Evolutionary conservation across 2,888 invertebrate genomes (phyloP), one percentile per base, ranked within the genome.

Genomic region (Erpobdella octoculata): DNA sequence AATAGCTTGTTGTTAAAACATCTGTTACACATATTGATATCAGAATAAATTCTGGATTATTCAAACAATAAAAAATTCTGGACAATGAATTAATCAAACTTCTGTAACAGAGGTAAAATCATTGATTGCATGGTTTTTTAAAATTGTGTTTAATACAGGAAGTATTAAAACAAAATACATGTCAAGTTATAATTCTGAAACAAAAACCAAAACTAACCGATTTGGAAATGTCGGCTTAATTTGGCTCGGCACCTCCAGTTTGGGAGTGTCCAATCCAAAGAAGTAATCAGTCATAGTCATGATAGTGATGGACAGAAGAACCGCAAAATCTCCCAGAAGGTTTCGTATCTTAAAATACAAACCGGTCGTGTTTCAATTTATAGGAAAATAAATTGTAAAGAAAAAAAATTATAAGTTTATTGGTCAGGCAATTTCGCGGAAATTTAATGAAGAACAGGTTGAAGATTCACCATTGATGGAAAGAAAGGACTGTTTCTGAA

Each of bases 401-500:
- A 5, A 2, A 21, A 46, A 46, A 46, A 1, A 46, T 21, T 5
- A 21, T n/a, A 53, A 18, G 53, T 53, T 53, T 1, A 53, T 18
- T 15, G 53, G 9, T 41, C 41, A 41, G 41, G 41, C n/a, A n/a
- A n/a, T n/a, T n/a, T n/a, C n/a, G n/a, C n/a, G n/a, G n/a, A n/a
- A n/a, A n/a, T n/a, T n/a, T n/a, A n/a, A n/a, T n/a, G 8, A 18
- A 1, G 21, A 5, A 53, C 41, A 9, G 18, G 41, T 41, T 41
- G 41, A 18, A 36, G 21, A 72, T 73, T 82, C 86, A 91, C 92
- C 86, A 90, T 90, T 0, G 93, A 88, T 64, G 94, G 92, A 81
- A 95, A 95, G 85, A 93, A 95, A 37, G 91, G 85, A 1, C 92
- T 90, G 78, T 90, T 92, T 83, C 93, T 92, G 83, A 94, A 92